These are phyloP conservation scores for Epicauta chinensis DNA, from an alignment of 1,140 invertebrate genomes.

Conservation along the genomic window DNA sequence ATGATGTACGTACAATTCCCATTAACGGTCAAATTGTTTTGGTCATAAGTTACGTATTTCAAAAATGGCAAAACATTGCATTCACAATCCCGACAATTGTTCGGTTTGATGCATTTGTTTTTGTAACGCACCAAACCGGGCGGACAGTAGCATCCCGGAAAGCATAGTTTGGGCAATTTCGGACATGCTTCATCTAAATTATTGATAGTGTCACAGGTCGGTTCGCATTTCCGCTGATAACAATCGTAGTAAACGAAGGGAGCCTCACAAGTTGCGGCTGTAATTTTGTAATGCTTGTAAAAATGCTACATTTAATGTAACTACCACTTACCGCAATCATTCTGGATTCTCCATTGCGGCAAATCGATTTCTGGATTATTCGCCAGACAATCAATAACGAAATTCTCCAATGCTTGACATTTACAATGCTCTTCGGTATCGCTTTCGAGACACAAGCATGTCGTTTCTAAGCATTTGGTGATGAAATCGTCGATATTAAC, in stretches of 20 bases:
- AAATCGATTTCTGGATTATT: conserved; percentile 55
- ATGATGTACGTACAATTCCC: conserved; percentile 76
- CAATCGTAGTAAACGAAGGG: conserved; percentile 75
- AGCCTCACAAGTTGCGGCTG: conserved; percentile 60
- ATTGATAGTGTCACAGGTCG: conserved; percentile 58
- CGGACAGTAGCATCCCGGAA: conserved; percentile 78
- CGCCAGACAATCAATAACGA: conserved; percentile 65
- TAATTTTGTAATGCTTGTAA: too few relatives aligned
- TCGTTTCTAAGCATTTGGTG: conserved; percentile 63
- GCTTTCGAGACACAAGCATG: conserved; percentile 59
- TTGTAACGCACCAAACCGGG: conserved; percentile 65
- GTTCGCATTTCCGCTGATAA: conserved; percentile 65
- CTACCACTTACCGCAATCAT: conserved; percentile 64
- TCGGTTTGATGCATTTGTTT: conserved; percentile 60
- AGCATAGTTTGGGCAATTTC: conserved; percentile 56
- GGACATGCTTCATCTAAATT: conserved; percentile 53
- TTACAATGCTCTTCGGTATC: conserved; percentile 53
- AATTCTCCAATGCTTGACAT: conserved; percentile 60
- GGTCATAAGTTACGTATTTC: conserved; percentile 68
- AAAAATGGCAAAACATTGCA: conserved; percentile 67
- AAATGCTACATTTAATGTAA: too few relatives aligned
- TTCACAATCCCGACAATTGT: conserved; percentile 70
- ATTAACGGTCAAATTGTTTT: conserved; percentile 60
- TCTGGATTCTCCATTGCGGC: conserved; percentile 60
- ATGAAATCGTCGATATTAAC: conserved; percentile 59